phyloP scores from a whole-genome alignment of 2,797 vertebrate species.

The Emydoidea blandingii region DNA sequence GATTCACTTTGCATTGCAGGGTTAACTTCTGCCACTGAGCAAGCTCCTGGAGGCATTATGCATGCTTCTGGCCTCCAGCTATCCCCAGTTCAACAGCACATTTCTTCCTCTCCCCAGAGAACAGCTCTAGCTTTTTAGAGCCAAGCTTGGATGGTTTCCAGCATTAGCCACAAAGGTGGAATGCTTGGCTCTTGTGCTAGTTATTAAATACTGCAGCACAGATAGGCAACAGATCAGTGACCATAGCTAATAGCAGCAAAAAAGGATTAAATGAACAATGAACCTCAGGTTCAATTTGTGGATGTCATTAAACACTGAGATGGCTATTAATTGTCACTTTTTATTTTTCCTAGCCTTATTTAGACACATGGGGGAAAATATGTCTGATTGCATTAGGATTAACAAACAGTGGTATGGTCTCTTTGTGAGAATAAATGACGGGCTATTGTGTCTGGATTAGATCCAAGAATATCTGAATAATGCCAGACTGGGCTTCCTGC shows the following conservation, averaged over 20 bases:
- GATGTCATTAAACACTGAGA: not conserved
- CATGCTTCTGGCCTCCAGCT: not conserved
- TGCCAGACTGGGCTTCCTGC: not conserved
- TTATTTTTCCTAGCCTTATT: not conserved
- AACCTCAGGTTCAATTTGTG: not conserved
- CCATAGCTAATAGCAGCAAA: not conserved
- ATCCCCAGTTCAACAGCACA: fast-evolving
- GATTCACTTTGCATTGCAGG: not conserved
- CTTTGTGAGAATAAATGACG: not conserved
- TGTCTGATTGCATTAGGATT: not conserved
- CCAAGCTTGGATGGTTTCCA: not conserved
- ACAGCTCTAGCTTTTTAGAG: not conserved
- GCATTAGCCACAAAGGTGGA: not conserved
- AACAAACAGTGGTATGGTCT: not conserved
- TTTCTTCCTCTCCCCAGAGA: fast-evolving
- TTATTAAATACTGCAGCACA: not conserved
- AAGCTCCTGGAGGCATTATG: not conserved
- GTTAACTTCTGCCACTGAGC: not conserved
- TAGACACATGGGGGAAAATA: not conserved
- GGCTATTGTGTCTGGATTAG: not conserved
- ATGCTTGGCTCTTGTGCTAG: not conserved
- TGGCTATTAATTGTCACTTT: not conserved
- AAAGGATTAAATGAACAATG: not conserved
- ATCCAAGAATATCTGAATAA: not conserved
- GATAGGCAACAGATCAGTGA: not conserved